These are phyloP conservation scores for Poecilia gillii DNA, from an alignment of 2,797 vertebrate genomes.

Conservation along the genomic window DNA sequence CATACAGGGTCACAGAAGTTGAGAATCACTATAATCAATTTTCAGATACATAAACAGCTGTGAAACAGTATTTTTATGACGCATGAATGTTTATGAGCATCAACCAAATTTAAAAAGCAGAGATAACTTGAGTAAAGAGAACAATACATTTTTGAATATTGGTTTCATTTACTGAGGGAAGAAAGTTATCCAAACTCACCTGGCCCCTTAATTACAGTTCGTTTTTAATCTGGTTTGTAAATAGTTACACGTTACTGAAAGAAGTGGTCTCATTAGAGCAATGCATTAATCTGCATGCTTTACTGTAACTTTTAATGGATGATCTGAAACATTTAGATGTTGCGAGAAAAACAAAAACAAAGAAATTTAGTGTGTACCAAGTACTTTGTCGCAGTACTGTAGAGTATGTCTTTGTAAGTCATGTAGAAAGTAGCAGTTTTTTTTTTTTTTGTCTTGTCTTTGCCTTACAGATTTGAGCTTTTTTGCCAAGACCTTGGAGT, in stretches of 20 bases:
- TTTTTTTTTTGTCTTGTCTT: background rate
- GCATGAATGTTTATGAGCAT: background rate
- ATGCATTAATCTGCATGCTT: too few relatives aligned
- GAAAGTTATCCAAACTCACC: background rate
- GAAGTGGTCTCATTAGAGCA: too few relatives aligned
- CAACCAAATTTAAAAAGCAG: background rate
- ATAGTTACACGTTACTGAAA: too few relatives aligned
- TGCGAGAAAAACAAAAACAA: too few relatives aligned
- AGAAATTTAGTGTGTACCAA: too few relatives aligned
- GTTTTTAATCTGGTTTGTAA: too few relatives aligned
- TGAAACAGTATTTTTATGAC: background rate
- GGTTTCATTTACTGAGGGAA: background rate
- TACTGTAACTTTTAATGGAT: too few relatives aligned
- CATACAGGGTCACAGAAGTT: background rate
- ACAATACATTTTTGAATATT: background rate
- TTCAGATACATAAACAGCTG: background rate
- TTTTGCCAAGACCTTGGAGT: conserved; percentile 82
- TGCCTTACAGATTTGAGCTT: conserved; percentile 78
- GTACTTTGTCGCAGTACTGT: too few relatives aligned
- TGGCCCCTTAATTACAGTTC: background rate
- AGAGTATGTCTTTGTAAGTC: too few relatives aligned
- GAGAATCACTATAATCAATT: background rate
- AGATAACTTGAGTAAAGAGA: background rate
- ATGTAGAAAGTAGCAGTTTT: background rate
- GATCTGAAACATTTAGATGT: too few relatives aligned